Conservation (phyloP, 2,113 vertebrate species). For the Raja brachyura region DNA sequence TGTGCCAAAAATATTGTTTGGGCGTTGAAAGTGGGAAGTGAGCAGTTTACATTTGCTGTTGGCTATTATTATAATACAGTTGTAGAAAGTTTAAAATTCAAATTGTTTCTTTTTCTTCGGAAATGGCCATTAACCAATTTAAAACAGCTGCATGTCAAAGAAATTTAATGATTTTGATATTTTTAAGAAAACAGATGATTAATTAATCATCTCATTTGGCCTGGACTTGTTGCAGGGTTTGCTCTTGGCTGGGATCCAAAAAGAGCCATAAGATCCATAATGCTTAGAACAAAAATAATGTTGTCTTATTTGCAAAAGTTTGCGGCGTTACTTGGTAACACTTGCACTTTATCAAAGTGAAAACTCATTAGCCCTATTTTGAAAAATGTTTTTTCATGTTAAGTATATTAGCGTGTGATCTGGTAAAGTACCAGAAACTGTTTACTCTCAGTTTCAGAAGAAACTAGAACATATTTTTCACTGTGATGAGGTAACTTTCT, state of each 20-base stretch:
- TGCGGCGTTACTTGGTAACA: not conserved
- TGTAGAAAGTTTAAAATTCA: slow-evolving; percentile 27
- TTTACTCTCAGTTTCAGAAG: not conserved
- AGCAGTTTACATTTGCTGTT: slow-evolving; percentile 40
- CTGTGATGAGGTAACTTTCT: not conserved
- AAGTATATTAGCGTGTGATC: not conserved
- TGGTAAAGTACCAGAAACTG: not conserved
- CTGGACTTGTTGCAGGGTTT: not conserved
- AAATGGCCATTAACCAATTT: not conserved
- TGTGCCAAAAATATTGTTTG: slow-evolving; percentile 46
- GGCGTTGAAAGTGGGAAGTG: slow-evolving; percentile 44
- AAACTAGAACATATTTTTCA: not conserved
- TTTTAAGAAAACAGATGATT: not conserved
- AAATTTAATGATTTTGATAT: not conserved
- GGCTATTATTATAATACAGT: slow-evolving; percentile 39
- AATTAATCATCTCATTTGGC: not conserved
- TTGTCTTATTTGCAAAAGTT: not conserved
- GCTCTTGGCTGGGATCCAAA: not conserved
- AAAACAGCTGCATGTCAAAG: not conserved
- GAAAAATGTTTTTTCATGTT: not conserved
- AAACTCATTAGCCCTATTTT: not conserved
- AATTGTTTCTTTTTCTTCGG: not conserved
- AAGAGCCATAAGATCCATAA: not conserved
- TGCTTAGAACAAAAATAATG: slow-evolving; percentile 7
- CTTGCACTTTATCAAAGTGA: not conserved